Evolutionary conservation across 1,140 invertebrate species (phyloP).

Genomic region (Capitella teleta): DNA sequence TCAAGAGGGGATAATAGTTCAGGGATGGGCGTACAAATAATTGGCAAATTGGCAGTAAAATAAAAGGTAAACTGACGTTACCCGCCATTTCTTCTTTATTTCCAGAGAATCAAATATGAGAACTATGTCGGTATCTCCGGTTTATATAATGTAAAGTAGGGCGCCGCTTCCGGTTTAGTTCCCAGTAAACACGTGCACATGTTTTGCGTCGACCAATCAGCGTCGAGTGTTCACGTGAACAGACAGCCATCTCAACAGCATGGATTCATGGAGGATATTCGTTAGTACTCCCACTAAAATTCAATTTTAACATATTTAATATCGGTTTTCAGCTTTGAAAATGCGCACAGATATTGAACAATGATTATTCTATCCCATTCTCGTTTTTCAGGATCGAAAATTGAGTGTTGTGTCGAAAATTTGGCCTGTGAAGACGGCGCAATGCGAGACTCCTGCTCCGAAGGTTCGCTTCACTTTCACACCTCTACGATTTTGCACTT

Average conservation of each 20-base stretch:
- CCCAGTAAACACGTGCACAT: no score
- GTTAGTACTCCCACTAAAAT: conserved; percentile 1
- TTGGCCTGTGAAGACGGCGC: conserved; percentile 25
- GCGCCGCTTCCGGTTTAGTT: no score
- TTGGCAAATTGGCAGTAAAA: no score
- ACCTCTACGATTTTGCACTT: not conserved
- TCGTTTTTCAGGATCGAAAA: conserved; percentile 17
- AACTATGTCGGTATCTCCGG: no score
- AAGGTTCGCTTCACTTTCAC: conserved; percentile 7
- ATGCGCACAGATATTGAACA: not conserved
- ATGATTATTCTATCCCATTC: not conserved
- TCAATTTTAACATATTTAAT: not conserved
- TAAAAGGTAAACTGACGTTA: no score
- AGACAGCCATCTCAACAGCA: not conserved
- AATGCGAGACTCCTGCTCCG: conserved; percentile 24
- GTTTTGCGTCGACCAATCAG: conserved; percentile 6
- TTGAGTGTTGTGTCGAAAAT: conserved; percentile 25
- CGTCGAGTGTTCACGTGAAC: conserved; percentile 3
- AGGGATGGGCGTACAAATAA: no score
- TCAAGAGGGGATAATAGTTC: no score
- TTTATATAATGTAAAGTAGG: no score
- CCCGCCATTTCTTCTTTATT: no score
- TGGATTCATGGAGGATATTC: not conserved
- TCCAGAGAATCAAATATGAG: no score
- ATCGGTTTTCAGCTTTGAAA: not conserved